Conservation (phyloP, 2,888 invertebrate species). For the Azorinus chamasolen region DNA sequence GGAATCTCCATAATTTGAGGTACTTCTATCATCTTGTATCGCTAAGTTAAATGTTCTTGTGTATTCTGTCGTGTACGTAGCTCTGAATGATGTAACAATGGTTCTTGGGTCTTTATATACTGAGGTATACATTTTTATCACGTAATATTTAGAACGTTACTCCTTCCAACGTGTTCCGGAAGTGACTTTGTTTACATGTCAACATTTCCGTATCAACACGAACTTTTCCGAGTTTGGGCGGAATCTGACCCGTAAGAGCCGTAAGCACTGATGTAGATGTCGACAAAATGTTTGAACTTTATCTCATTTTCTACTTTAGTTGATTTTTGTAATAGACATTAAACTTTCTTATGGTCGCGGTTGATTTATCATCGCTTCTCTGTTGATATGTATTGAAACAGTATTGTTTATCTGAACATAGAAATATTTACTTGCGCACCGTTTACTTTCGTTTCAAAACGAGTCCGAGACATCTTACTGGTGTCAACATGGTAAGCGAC, state of each 20-base stretch:
- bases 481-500: constrained; percentile 61
- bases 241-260: too few species aligned
- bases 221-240: too few species aligned
- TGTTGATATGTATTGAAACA: too few species aligned
- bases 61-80: too few species aligned
- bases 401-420: too few species aligned
- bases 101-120: not conserved
- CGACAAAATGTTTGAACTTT: too few species aligned
- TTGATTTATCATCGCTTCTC: too few species aligned
- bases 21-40: constrained; percentile 10
- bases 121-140: constrained; percentile 20
- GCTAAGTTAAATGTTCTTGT: not conserved
- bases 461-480: constrained; percentile 56
- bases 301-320: too few species aligned
- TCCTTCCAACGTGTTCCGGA: constrained; percentile 74
- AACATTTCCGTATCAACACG: constrained; percentile 31
- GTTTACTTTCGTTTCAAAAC: constrained; percentile 61
- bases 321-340: too few species aligned
- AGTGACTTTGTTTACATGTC: constrained; percentile 38
- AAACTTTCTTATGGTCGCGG: too few species aligned
- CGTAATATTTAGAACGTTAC: constrained; percentile 33
- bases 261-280: too few species aligned
- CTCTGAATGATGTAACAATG: not conserved
- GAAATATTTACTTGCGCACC: not conserved
- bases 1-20: too few species aligned